Percentiles rank a stretch among this genome's conserved stretches.
phyloP scores from a whole-genome alignment of 2,888 invertebrate genomes.

The Eulithis testata region DNA sequence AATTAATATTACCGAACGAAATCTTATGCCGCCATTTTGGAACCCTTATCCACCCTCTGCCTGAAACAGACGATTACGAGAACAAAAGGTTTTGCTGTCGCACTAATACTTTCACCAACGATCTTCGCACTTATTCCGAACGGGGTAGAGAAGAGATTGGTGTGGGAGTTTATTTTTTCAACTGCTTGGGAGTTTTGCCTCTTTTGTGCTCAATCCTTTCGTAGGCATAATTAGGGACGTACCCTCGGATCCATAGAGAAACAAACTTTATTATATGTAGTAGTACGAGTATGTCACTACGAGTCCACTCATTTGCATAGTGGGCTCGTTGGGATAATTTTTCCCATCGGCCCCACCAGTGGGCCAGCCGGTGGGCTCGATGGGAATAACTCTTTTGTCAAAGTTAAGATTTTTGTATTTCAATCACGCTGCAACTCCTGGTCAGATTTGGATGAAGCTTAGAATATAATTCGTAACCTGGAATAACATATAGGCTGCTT shows the following conservation, averaged over 20 bases:
- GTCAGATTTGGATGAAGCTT: too few relatives aligned
- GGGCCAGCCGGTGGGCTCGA: too few relatives aligned
- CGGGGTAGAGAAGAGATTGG: constrained; percentile 43
- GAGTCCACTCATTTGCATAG: too few relatives aligned
- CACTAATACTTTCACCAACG: constrained; percentile 32
- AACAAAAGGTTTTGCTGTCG: constrained; percentile 53
- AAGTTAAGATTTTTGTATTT: too few relatives aligned
- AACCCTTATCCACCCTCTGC: constrained; percentile 75
- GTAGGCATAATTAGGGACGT: constrained; percentile 81
- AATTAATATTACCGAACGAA: constrained; percentile 82
- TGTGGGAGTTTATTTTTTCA: constrained; percentile 41
- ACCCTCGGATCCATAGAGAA: constrained; percentile 50
- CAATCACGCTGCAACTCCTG: too few relatives aligned
- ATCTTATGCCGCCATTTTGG: constrained; percentile 83
- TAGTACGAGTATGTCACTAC: too few relatives aligned
- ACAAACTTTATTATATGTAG: background rate
- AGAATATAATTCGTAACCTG: too few relatives aligned
- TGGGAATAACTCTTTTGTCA: too few relatives aligned
- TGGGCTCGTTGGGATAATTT: too few relatives aligned
- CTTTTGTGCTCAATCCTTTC: constrained; percentile 75
- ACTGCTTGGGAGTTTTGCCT: constrained; percentile 58
- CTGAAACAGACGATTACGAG: constrained; percentile 79
- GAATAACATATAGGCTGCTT: too few relatives aligned
- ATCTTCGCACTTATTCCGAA: constrained; percentile 38
- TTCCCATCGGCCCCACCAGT: too few relatives aligned